These are phyloP conservation scores for Magallana angulata DNA, from an alignment of 1,140 invertebrate species.

Conservation along the genomic window DNA sequence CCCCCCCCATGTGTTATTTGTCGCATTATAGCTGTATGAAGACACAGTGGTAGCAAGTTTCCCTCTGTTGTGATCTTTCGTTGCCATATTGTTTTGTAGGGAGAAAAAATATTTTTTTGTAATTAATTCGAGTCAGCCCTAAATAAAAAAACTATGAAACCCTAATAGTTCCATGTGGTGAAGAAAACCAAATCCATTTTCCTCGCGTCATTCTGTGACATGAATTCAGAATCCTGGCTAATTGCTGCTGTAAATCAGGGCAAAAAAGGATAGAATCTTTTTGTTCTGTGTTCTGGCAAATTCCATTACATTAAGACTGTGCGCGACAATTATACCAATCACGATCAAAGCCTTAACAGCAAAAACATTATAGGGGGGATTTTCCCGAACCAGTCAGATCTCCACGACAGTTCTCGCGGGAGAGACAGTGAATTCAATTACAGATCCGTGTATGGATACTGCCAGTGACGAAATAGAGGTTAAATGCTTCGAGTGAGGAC, in stretches of 20 bases:
- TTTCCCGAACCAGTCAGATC: background rate
- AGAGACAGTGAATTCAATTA: constrained; percentile 27
- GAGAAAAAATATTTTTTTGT: no score
- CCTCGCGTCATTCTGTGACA: no score
- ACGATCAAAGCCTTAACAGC: background rate
- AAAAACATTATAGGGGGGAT: background rate
- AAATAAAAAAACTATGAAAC: no score
- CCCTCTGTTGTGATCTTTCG: no score
- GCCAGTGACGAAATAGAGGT: background rate
- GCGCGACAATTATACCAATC: constrained; percentile 3
- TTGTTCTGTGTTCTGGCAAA: background rate
- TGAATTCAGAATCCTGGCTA: background rate
- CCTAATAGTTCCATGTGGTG: no score
- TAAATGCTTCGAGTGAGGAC: constrained; percentile 23
- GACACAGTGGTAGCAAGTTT: no score
- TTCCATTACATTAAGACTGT: constrained; percentile 9
- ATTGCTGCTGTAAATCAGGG: background rate
- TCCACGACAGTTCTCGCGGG: background rate
- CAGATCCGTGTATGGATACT: background rate
- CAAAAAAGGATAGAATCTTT: background rate
- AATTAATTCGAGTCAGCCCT: no score
- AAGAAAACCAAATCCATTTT: no score
- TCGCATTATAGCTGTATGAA: no score
- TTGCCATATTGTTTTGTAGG: no score
- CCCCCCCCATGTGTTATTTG: no score